Conservation (phyloP, 2,797 vertebrate species). For the Pempheris klunzingeri region DNA sequence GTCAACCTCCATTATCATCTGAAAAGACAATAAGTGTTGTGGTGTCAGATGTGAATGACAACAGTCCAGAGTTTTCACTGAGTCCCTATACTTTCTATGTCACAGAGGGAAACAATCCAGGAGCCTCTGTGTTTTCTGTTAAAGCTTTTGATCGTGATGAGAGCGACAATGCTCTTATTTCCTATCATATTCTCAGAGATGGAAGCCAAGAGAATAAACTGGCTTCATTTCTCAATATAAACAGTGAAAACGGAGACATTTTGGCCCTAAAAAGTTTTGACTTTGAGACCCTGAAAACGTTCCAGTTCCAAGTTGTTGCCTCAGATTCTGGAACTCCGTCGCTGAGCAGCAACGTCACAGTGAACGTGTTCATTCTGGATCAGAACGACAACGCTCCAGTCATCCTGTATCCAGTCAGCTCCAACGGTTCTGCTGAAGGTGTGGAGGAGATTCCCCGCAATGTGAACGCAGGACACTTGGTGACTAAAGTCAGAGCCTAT, state of each 20-base stretch:
- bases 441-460: constrained; percentile 35
- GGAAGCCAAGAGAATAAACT: too few relatives aligned
- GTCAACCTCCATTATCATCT: constrained; percentile 67
- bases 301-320: constrained; percentile 63
- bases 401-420: constrained; percentile 62
- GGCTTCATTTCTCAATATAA: constrained; percentile 57
- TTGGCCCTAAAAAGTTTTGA: constrained; percentile 59
- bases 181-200: too few relatives aligned
- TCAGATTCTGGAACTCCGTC: constrained; percentile 69
- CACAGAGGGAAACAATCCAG: too few relatives aligned
- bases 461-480: constrained; percentile 60
- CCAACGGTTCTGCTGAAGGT: constrained; percentile 63
- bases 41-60: constrained; percentile 71
- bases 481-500: constrained; percentile 67
- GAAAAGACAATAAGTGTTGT: constrained; percentile 66
- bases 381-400: constrained; percentile 71
- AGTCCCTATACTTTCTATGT: constrained; percentile 65
- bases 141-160: too few relatives aligned
- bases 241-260: constrained; percentile 56
- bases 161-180: too few relatives aligned
- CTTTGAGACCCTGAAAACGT: constrained; percentile 71
- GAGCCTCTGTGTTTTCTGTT: too few relatives aligned
- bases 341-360: constrained; percentile 67
- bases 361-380: constrained; percentile 74
- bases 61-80: constrained; percentile 61